Evolutionary conservation across 2,797 vertebrate species (phyloP).

Genomic region (Numenius phaeopus): DNA sequence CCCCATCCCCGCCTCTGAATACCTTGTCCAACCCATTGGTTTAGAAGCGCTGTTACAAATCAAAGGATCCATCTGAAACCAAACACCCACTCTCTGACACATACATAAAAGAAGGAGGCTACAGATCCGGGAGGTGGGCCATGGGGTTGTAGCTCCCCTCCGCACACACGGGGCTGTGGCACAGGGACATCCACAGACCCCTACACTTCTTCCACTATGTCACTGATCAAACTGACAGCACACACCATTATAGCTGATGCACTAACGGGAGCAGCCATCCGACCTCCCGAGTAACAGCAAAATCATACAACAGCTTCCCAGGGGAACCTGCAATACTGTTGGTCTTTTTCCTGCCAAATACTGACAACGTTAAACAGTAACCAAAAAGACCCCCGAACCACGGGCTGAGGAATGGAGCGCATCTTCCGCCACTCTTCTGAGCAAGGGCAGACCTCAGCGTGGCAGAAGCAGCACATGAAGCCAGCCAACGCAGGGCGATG

Average conservation of each 20-base stretch:
- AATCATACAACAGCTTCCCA: neutral
- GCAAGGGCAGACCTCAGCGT: neutral
- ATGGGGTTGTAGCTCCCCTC: neutral
- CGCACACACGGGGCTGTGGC: neutral
- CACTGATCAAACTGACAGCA: neutral
- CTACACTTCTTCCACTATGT: neutral
- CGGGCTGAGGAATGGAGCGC: neutral
- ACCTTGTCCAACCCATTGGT: neutral
- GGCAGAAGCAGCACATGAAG: neutral
- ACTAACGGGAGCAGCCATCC: neutral
- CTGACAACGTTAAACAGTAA: neutral
- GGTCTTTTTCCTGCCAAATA: neutral
- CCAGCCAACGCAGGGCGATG: accelerated
- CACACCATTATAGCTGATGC: accelerated
- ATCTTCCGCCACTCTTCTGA: neutral
- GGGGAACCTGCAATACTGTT: too few relatives aligned
- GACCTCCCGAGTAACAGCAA: neutral
- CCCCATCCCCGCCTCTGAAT: accelerated
- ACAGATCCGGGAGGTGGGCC: neutral
- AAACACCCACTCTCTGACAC: neutral
- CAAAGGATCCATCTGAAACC: neutral
- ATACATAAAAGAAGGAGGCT: neutral
- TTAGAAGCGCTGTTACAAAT: neutral
- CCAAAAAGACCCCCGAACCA: neutral
- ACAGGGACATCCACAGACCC: neutral